Evolutionary conservation across 2,888 invertebrate genomes (phyloP).

Genomic region (Heliothis peltigera): DNA sequence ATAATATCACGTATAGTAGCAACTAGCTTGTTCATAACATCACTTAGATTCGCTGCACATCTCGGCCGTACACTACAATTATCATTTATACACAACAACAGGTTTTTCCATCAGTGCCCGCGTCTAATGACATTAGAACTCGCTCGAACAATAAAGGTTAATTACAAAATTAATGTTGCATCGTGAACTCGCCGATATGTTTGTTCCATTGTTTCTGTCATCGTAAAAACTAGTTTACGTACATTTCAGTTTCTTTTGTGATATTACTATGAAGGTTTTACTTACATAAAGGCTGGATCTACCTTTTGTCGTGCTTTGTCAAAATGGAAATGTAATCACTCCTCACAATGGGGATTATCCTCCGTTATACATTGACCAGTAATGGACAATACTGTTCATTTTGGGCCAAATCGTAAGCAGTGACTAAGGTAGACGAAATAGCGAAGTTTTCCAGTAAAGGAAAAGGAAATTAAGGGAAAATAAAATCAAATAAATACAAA

Average conservation of each 20-base stretch:
- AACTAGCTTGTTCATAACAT: neutral
- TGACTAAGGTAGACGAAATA: neutral
- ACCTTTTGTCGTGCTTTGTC: slow-evolving; percentile 37
- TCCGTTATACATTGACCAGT: slow-evolving; percentile 4
- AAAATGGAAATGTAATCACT: slow-evolving; percentile 39
- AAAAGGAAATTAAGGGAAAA: neutral
- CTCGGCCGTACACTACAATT: slow-evolving; percentile 12
- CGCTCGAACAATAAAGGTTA: slow-evolving; percentile 57
- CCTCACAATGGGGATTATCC: slow-evolving; percentile 47
- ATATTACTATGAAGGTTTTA: slow-evolving; percentile 19
- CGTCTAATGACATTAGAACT: slow-evolving; percentile 53
- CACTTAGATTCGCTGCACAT: slow-evolving; percentile 5
- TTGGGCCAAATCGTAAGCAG: slow-evolving; percentile 3
- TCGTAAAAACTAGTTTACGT: slow-evolving; percentile 35
- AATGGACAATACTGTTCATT: slow-evolving; percentile 32
- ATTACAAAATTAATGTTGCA: slow-evolving; percentile 49
- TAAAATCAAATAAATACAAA: neutral
- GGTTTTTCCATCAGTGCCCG: slow-evolving; percentile 32
- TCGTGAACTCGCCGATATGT: slow-evolving; percentile 34
- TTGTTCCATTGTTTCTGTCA: slow-evolving; percentile 45
- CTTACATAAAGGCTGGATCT: slow-evolving; percentile 45
- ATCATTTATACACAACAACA: slow-evolving; percentile 17
- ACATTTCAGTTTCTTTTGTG: slow-evolving; percentile 18
- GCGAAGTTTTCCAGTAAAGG: neutral
- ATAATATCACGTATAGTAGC: neutral